phyloP scores from a whole-genome alignment of 2,113 vertebrate genomes.

The Menura novaehollandiae region DNA sequence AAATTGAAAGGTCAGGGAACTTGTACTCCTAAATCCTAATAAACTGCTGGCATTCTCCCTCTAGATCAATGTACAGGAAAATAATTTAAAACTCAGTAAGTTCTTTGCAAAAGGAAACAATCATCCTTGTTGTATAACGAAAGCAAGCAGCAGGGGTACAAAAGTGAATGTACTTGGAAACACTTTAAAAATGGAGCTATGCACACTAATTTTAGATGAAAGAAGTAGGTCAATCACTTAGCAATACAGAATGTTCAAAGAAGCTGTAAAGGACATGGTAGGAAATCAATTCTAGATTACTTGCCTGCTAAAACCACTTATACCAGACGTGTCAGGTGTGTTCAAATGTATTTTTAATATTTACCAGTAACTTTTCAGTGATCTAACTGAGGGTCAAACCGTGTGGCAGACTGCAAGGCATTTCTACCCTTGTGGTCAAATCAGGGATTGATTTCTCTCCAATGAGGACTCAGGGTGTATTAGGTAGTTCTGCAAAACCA shows the following conservation, averaged over 20 bases:
- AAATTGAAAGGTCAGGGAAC: not conserved
- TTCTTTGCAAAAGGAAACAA: not conserved
- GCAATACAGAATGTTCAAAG: not conserved
- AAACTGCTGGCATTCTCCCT: not conserved
- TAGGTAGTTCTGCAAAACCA: not conserved
- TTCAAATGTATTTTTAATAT: not conserved
- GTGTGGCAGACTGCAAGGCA: not conserved
- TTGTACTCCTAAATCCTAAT: not conserved
- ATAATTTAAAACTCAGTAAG: not conserved
- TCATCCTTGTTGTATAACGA: not conserved
- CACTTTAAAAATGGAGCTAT: not conserved
- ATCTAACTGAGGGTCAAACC: not conserved
- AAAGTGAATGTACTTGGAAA: not conserved
- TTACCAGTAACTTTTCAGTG: not conserved
- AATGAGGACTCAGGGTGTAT: not conserved
- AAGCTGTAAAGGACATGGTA: not conserved
- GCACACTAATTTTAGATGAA: slow-evolving; percentile 24
- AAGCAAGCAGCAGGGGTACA: not conserved
- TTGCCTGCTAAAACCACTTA: not conserved
- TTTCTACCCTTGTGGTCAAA: not conserved
- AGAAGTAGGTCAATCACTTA: not conserved
- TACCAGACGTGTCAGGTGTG: not conserved
- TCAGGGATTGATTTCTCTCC: not conserved
- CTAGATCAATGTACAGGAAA: not conserved
- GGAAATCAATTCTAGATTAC: not conserved